These are phyloP conservation scores for Anser brachyrhynchus DNA, from an alignment of 2,113 vertebrate species.

Conservation along the genomic window DNA sequence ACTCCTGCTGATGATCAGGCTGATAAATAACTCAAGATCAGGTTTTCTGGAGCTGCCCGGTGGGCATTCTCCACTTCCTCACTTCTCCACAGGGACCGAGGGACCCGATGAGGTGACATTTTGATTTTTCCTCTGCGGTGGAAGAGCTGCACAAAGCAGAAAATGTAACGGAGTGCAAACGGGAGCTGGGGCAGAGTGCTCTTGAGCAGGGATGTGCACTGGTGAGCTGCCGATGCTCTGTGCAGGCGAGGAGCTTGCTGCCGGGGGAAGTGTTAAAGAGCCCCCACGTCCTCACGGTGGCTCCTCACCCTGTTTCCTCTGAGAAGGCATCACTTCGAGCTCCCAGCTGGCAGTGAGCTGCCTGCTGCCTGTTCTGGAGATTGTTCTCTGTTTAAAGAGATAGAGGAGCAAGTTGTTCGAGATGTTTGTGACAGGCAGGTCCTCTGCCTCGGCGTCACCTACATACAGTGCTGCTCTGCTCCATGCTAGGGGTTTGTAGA, in stretches of 20 bases:
- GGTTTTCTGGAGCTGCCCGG: not conserved
- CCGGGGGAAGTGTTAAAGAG: not conserved
- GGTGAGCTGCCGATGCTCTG: not conserved
- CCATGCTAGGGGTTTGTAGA: not conserved
- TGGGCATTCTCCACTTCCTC: not conserved
- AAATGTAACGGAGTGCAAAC: not conserved
- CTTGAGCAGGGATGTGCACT: not conserved
- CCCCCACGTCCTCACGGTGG: fast-evolving
- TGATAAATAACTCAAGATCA: not conserved
- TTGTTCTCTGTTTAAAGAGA: not conserved
- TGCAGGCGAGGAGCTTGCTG: not conserved
- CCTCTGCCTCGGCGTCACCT: not conserved
- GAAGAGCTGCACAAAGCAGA: not conserved
- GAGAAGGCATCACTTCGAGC: not conserved
- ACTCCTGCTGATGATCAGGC: not conserved
- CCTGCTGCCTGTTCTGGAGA: not conserved
- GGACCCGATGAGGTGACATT: not conserved
- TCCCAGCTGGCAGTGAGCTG: not conserved
- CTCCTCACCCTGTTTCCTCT: not conserved
- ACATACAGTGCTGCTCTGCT: fast-evolving
- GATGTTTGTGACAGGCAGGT: not conserved
- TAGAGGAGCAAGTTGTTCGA: not conserved
- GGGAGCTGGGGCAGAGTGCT: not conserved
- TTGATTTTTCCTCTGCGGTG: not conserved
- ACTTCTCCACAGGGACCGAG: not conserved